Evolutionary conservation across 2,888 invertebrate genomes (phyloP).

Genomic region (Thymelicus acteon): DNA sequence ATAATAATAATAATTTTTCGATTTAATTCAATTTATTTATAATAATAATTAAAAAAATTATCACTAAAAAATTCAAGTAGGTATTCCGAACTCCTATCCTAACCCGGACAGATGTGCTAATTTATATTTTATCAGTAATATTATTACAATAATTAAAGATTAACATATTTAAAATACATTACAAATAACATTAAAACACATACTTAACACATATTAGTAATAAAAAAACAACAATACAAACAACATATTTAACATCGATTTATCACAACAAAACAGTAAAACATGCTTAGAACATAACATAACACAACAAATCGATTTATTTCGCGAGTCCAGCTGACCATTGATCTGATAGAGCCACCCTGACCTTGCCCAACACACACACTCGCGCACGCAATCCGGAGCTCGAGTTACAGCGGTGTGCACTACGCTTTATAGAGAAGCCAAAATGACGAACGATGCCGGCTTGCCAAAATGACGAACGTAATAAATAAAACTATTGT

Average conservation of each 20-base stretch:
- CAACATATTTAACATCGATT: not conserved
- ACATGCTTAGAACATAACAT: slow-evolving; percentile 8
- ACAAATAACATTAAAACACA: no score
- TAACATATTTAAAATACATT: no score
- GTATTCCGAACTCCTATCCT: no score
- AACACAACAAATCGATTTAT: slow-evolving; percentile 57
- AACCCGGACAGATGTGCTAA: no score
- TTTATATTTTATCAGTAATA: no score
- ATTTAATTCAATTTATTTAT: no score
- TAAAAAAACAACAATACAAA: not conserved
- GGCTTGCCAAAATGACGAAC: not conserved
- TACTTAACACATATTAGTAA: not conserved
- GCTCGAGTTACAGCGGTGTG: slow-evolving; percentile 54
- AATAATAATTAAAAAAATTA: no score
- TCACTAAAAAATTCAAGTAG: no score
- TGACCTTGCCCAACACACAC: slow-evolving; percentile 80
- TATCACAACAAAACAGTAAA: slow-evolving; percentile 1
- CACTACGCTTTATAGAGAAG: slow-evolving; percentile 17
- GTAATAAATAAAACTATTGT: not conserved
- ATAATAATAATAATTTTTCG: no score
- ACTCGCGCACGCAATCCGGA: slow-evolving; percentile 64
- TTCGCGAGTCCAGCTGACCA: slow-evolving; percentile 75
- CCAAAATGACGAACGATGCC: not conserved
- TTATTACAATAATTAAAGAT: no score
- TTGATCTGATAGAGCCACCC: slow-evolving; percentile 75